Evolutionary conservation across 2,888 invertebrate genomes (phyloP), one percentile per base, ranked within the genome.

Genomic region (Exocentrus adspersus): DNA sequence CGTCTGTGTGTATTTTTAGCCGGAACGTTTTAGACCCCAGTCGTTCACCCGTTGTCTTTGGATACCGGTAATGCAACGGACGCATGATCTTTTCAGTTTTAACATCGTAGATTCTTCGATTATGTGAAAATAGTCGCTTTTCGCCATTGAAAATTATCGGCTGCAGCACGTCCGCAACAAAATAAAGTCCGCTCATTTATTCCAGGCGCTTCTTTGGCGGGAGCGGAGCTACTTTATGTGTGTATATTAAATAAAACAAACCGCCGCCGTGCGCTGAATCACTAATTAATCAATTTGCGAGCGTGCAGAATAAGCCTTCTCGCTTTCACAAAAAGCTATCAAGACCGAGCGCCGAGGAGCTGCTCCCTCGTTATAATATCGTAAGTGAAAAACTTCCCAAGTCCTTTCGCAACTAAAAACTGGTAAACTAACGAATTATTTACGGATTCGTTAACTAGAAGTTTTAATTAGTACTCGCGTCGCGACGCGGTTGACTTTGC

Each of bases 31-130:
- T 20, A 32, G 30, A 20, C 69, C 63, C 46, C 57, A 67, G 68
- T 71, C 71, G 71, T 71, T 71, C 66, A 71, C 71, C 71, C 69
- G 68, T 60, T 61, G 61, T 66, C 64, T 63, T 64, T 56, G 30
- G 51, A 48, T 50, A 19, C 54, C 14, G 20, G 42, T n/a, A n/a
- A n/a, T n/a, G 19, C 53, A 61, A 62, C 53, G 43, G 43, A 62
- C 50, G 21, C 50, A 41, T 50, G 56, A 62, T 56, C 19, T 57
- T 32, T 28, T 30, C 30, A 14, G 12, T 57, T 54, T 57, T 45
- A 57, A n/a, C n/a, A n/a, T n/a, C n/a, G n/a, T n/a, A n/a, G n/a
- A n/a, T n/a, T n/a, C n/a, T n/a, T n/a, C n/a, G n/a, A n/a, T n/a
- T n/a, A n/a, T n/a, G n/a, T n/a, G n/a, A n/a, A n/a, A n/a, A n/a